phyloP scores from a whole-genome alignment of 35 echinoderm and acorn worm species.

The Anneissia japonica region DNA sequence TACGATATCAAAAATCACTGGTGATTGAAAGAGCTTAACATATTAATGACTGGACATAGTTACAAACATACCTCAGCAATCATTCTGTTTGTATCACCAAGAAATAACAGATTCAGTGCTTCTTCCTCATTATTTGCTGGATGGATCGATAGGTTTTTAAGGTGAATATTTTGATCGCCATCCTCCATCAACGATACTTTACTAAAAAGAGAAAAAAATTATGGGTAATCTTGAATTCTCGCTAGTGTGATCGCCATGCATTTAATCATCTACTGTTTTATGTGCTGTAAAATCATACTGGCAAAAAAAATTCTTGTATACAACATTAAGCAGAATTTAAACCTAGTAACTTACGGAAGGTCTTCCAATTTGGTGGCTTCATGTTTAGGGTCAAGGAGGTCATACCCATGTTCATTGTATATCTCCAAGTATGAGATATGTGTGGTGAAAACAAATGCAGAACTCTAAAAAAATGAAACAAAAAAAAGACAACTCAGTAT shows the following conservation, averaged over 20 bases:
- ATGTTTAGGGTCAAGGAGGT: slow-evolving; percentile 92
- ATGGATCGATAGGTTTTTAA: slow-evolving; percentile 87
- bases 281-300: too few relatives aligned
- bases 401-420: slow-evolving; percentile 95
- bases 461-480: slow-evolving; percentile 55
- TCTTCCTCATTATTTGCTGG: slow-evolving; percentile 92
- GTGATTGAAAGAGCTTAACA: too few relatives aligned
- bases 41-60: too few relatives aligned
- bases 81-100: slow-evolving; percentile 99
- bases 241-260: too few relatives aligned
- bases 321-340: too few relatives aligned
- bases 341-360: slow-evolving; percentile 92
- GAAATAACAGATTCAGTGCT: slow-evolving; percentile 90
- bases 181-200: slow-evolving; percentile 96
- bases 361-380: slow-evolving; percentile 94
- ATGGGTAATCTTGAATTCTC: too few relatives aligned
- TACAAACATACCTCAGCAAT: slow-evolving; percentile 78
- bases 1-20: too few relatives aligned
- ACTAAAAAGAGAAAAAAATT: slow-evolving; percentile 39
- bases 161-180: slow-evolving; percentile 91
- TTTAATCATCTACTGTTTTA: too few relatives aligned
- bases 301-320: too few relatives aligned
- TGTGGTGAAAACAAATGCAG: slow-evolving; percentile 72
- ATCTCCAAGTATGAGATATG: slow-evolving; percentile 94
- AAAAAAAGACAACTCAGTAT: slow-evolving; percentile 6